Percentiles rank a stretch among this genome's conserved stretches.
These are phyloP conservation scores for Ptycholaimellus sp. DNA, from an alignment of 2,888 invertebrate species.

Conservation along the genomic window DNA sequence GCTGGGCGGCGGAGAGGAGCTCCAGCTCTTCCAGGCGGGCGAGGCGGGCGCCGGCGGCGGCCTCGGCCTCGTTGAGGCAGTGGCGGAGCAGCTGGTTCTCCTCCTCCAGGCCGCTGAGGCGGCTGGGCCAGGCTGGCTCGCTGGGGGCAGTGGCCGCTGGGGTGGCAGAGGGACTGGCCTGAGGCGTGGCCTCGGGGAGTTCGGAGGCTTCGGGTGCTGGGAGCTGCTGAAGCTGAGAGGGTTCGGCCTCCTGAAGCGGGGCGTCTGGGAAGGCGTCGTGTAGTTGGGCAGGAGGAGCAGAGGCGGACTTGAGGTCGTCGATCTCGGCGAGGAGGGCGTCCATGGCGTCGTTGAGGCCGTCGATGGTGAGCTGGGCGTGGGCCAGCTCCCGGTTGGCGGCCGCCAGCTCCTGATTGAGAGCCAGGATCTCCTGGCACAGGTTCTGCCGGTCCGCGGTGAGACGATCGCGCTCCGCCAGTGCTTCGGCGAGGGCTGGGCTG, in stretches of 20 bases:
- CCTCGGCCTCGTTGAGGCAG: slow-evolving; percentile 9
- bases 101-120: slow-evolving; percentile 2
- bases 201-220: neutral
- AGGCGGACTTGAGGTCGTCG: neutral
- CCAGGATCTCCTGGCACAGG: slow-evolving; percentile 5
- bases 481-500: no score
- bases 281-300: no score
- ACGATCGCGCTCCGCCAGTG: neutral
- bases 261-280: no score
- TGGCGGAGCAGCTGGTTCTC: slow-evolving; percentile 7
- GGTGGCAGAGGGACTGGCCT: no score
- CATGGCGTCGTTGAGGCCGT: slow-evolving; percentile 1
- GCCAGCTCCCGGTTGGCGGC: slow-evolving; percentile 4
- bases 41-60: no score
- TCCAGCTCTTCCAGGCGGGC: no score
- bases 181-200: neutral
- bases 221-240: no score
- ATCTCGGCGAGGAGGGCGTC: neutral
- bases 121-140: no score
- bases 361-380: slow-evolving; percentile 3
- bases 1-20: no score
- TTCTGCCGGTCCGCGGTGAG: slow-evolving; percentile 1
- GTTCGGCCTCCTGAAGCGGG: no score
- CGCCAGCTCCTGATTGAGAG: slow-evolving; percentile 4
- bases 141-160: no score